Evolutionary conservation across 2,888 invertebrate species (phyloP), one percentile per base, ranked within the genome.

Genomic region (Drosophila seclusa): DNA sequence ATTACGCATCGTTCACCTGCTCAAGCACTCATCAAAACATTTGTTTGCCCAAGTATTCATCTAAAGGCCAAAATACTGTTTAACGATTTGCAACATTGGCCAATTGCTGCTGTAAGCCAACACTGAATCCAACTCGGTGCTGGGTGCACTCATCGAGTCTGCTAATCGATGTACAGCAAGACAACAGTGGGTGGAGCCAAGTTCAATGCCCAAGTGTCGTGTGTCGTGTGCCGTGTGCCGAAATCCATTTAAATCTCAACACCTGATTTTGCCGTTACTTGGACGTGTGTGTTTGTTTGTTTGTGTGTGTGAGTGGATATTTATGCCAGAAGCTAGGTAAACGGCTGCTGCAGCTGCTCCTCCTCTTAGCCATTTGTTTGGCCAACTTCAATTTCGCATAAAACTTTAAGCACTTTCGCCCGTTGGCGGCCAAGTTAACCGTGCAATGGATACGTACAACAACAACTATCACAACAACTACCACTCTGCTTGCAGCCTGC

Each of bases 401-500:
- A 85, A 85, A 81, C 81, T 88, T 85, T 82, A 87, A 85, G 77
- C 67, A 87, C 87, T 84, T 76, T 71, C 55, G 78, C 76, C 70
- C 78, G 81, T 68, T 83, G 73, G 80, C 76, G 61, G 64, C 52
- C 70, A 80, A 80, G 57, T 68, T 70, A 70, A 73, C 27, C 64
- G 78, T 66, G 76, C 63, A 70, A 50, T 45, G 55, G 50, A 31
- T n/a, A 42, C 8, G 34, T 4, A 40, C 18, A 24, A 32, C 57
- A 57, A 57, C 31, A 55, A 38, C n/a, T 8, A 13, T 2, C 4
- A 13, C 32, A 11, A 38, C 38, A 38, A 40, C 0, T 53, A 10
- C 24, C 36, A 27, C 1, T 27, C 13, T n/a, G 29, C 21, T 3
- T 55, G 27, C 13, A 21, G 53, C n/a, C 4, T 32, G 42, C 31